Evolutionary conservation across 2,888 invertebrate species (phyloP), one percentile per base, ranked within the genome.

Genomic region (Trissolcus brochymenae): DNA sequence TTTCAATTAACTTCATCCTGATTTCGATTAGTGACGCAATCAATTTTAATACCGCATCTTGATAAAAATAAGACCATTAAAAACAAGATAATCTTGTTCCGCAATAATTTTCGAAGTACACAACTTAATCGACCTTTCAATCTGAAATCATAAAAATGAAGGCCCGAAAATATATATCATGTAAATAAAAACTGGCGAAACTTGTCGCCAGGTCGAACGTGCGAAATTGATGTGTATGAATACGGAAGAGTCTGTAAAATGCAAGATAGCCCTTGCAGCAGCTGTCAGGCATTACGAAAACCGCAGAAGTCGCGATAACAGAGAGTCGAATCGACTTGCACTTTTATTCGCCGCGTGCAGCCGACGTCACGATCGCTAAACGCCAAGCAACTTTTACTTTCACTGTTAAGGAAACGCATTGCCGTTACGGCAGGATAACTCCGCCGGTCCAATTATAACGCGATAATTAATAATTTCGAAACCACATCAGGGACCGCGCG

Each of bases 381-480:
- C 72, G 76, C 67, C 77, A 64, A 74, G 78, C 70, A 80, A 83
- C 84, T 84, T 84, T 84, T 84, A 84, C 84, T 84, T 84, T 84
- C 83, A 83, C 84, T 80, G 79, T 82, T 81, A 81, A 83, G 82
- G 81, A 83, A 83, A 84, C 81, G 81, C 79, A 79, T 77, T 73
- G 72, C 79, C 83, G 86, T 87, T 85, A 86, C 85, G 83, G 81
- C 84, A 84, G 82, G 83, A 79, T 84, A 83, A 81, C 82, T 85
- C 86, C 84, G 83, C 76, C 83, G 83, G 84, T 84, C 85, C 86
- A 83, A 86, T 87, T 85, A 84, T 83, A 84, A 84, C 80, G 80
- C 77, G 82, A 79, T 82, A 83, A 86, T 85, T 84, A 85, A 82
- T 83, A 80, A 83, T 86, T 83, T 82, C 81, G 82, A 83, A 83